A percentile compares a stretch with the other conserved stretches of the same genome.
phyloP scores from a whole-genome alignment of 2,113 vertebrate genomes.

The Irena cyanogastra region DNA sequence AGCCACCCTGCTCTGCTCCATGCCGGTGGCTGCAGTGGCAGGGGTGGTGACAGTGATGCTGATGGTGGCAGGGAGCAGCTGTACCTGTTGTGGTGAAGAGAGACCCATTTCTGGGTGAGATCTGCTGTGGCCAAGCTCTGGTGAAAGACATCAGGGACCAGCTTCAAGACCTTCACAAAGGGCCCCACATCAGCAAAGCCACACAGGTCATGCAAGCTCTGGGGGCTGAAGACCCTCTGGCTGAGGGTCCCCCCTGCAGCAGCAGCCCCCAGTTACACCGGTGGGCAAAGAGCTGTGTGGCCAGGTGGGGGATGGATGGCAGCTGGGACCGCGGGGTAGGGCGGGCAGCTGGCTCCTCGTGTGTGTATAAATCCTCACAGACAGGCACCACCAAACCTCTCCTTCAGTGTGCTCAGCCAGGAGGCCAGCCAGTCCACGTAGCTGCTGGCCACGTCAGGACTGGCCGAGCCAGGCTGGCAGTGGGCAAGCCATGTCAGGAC shows the following conservation, averaged over 20 bases:
- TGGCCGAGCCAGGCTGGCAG: neutral
- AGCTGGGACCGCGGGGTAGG: fast-evolving
- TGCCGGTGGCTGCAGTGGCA: neutral
- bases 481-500: too few relatives aligned
- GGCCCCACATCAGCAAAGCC: neutral
- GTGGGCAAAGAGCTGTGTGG: slow-evolving; percentile 22
- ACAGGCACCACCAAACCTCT: slow-evolving; percentile 49
- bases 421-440: slow-evolving; percentile 41
- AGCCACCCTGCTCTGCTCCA: neutral
- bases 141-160: slow-evolving; percentile 49
- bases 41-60: neutral
- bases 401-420: slow-evolving; percentile 40
- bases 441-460: neutral
- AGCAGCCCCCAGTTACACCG: slow-evolving; percentile 51
- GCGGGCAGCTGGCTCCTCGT: neutral
- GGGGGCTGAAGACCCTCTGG: neutral
- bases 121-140: slow-evolving; percentile 21
- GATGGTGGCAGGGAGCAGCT: neutral
- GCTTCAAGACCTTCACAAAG: slow-evolving; percentile 17
- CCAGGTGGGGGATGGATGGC: neutral
- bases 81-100: neutral
- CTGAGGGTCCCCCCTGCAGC: neutral
- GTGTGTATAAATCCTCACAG: slow-evolving; percentile 51
- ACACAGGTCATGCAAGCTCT: neutral
- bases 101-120: slow-evolving; percentile 8